These are phyloP conservation scores for Lycodopsis pacificus DNA, from an alignment of 2,797 vertebrate species.

Conservation along the genomic window DNA sequence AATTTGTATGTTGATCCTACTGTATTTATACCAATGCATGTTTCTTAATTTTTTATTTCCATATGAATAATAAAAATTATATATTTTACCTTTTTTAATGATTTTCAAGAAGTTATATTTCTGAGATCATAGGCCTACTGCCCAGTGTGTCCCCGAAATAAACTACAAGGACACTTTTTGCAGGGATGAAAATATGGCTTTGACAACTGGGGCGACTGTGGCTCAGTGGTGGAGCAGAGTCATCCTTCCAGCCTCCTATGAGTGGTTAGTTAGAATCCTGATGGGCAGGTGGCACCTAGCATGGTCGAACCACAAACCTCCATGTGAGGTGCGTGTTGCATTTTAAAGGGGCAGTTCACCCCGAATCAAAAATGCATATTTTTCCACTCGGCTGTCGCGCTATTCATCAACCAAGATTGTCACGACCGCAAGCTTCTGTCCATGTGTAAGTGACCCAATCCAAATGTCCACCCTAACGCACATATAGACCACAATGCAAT, in stretches of 20 bases:
- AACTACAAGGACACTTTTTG: neutral
- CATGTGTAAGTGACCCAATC: too few species aligned
- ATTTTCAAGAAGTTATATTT: neutral
- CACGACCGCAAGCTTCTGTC: too few species aligned
- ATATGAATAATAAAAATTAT: conserved; percentile 76
- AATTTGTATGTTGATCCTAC: conserved; percentile 42
- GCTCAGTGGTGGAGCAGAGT: too few species aligned
- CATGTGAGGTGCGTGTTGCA: neutral
- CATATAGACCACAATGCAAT: too few species aligned
- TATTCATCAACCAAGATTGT: too few species aligned
- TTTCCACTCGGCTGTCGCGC: too few species aligned
- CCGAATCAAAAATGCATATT: too few species aligned
- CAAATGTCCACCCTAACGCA: too few species aligned
- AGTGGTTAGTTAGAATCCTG: too few species aligned
- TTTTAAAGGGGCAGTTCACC: neutral
- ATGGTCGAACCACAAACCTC: neutral
- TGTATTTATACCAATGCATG: conserved; percentile 83
- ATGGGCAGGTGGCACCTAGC: too few species aligned
- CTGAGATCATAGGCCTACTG: neutral
- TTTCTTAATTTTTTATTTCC: conserved; percentile 80
- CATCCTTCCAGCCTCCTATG: too few species aligned
- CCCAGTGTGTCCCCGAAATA: neutral
- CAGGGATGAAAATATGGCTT: neutral
- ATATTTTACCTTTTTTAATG: conserved; percentile 43
- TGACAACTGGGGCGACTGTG: neutral